Base-by-base conservation (phyloP, 2,797 vertebrate genomes). In the Spinus pinus region DNA sequence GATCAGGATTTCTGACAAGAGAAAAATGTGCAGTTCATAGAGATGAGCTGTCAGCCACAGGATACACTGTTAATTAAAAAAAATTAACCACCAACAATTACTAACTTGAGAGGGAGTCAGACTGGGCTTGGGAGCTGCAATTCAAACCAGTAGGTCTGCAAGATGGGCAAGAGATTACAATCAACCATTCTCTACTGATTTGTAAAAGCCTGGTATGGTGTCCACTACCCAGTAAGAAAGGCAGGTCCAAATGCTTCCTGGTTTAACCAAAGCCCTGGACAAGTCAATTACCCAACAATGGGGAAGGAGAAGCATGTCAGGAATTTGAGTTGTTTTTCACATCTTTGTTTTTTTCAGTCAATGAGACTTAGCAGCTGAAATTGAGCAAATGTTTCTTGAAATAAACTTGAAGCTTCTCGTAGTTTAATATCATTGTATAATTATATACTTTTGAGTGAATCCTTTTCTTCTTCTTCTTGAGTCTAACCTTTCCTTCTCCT, bases 51-150 rank as follows among this genome's bases (percentile, higher is more conserved):
- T 30, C 60, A 66, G 21, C 28, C 31, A 60, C 30, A 44, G 6
- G n/a, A 35, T 7, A 37, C 37, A n/a, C 0, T 42, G 41, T 28
- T 33, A 31, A 51, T 57, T 14, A 9, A 12, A 42, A 33, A 33
- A 47, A n/a, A 7, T 0, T 0, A 14, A 37, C 18, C 25, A 58
- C 37, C 31, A 46, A 17, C 6, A 14, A 47, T 28, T 16, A 25
- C 18, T 62, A 22, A 56, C 39, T 58, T 64, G 2, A 80, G n/a
- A 79, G 19, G 17, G 27, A 54, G 35, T 66, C 18, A 41, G n/a
- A 44, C 10, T 31, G 25, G 58, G 35, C n/a, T 31, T 58, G 42
- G n/a, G 39, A 85, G 60, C 7, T 81, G 60, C 39, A 73, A 82
- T 72, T 89, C 51, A n/a, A 24, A 75, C 12, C 61, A 50, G 31